A percentile compares a stretch with the other conserved stretches of the same genome.
Conservation (phyloP, 2,888 invertebrate genomes). For the Tigriopus californicus region DNA sequence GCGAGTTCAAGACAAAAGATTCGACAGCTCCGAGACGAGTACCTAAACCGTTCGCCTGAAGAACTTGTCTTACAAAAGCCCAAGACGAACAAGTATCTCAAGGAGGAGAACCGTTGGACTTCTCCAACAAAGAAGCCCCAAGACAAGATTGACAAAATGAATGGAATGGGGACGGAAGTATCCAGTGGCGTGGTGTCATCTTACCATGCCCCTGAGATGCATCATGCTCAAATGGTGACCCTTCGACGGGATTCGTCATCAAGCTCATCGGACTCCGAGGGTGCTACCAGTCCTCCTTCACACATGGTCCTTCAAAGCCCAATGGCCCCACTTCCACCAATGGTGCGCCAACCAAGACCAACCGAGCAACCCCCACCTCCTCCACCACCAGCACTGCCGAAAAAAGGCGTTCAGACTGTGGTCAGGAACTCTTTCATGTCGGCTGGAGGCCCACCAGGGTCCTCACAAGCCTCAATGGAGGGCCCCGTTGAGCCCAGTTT, state of each 20-base stretch:
- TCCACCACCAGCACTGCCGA: no score
- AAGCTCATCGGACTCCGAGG: background rate
- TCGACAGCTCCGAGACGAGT: no score
- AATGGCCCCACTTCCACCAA: background rate
- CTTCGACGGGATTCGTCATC: background rate
- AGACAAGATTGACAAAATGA: background rate
- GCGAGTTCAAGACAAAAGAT: no score
- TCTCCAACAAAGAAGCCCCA: background rate
- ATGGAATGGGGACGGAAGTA: background rate
- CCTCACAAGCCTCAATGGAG: no score
- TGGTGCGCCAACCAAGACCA: background rate
- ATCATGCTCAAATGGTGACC: constrained; percentile 9
- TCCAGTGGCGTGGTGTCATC: background rate
- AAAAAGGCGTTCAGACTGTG: no score
- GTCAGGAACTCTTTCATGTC: no score
- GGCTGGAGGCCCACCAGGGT: no score
- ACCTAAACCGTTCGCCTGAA: no score
- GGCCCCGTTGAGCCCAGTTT: no score
- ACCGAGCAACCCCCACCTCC: no score
- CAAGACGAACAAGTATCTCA: background rate
- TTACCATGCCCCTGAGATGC: background rate
- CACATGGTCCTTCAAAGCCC: background rate
- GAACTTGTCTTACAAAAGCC: no score
- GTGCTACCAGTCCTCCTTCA: background rate
- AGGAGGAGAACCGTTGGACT: background rate